These are phyloP conservation scores for Pithys albifrons DNA, from an alignment of 2,113 vertebrate species.

Conservation along the genomic window DNA sequence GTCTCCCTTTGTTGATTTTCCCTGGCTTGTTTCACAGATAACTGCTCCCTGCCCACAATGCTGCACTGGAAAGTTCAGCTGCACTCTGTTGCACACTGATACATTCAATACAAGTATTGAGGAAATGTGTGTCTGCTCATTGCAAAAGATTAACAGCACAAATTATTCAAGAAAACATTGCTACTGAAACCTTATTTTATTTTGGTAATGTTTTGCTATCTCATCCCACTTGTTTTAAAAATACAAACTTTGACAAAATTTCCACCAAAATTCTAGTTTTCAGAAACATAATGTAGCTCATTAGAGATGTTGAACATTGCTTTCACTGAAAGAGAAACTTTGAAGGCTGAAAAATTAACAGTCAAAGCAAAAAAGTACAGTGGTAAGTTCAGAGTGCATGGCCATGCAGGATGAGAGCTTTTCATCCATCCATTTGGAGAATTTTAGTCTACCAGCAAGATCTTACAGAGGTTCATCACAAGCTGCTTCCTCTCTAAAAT, in stretches of 20 bases:
- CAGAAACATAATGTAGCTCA: not conserved
- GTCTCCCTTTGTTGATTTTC: not conserved
- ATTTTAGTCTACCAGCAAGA: not conserved
- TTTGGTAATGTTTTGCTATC: not conserved
- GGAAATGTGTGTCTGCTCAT: not conserved
- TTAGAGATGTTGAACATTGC: not conserved
- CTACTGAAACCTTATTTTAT: not conserved
- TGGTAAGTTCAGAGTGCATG: rapidly evolving
- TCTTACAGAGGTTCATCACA: not conserved
- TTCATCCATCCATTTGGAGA: not conserved
- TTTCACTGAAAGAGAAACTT: not conserved
- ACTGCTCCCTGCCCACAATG: not conserved
- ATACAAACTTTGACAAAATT: not conserved
- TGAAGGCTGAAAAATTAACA: not conserved
- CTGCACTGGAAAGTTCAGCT: not conserved
- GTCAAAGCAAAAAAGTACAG: not conserved
- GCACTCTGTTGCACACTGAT: not conserved
- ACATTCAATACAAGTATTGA: not conserved
- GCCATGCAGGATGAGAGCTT: not conserved
- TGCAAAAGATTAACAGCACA: not conserved
- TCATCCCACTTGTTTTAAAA: not conserved
- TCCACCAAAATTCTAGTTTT: not conserved
- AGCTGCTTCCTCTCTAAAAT: not conserved
- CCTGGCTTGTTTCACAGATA: not conserved
- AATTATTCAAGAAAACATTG: not conserved